Conservation (phyloP, 2,797 vertebrate genomes). For the Cirrhinus mrigala region DNA sequence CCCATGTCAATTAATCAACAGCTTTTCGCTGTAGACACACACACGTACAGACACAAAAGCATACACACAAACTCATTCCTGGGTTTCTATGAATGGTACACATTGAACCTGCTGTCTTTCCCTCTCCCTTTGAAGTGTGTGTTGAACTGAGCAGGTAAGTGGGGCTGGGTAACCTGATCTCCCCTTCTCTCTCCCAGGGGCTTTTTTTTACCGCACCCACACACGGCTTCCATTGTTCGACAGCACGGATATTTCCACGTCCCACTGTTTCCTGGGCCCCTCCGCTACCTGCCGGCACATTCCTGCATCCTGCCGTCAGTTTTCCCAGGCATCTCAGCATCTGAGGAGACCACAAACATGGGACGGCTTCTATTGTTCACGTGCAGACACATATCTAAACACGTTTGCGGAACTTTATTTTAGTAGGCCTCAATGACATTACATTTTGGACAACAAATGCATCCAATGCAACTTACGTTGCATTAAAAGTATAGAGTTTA, state of each 20-base stretch:
- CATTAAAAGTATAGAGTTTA: neutral
- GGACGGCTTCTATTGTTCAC: constrained; percentile 31
- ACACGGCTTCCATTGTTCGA: constrained; percentile 58
- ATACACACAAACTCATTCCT: constrained; percentile 27
- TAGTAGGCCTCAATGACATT: neutral
- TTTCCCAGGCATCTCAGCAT: constrained; percentile 44
- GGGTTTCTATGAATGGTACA: constrained; percentile 44
- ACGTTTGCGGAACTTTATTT: neutral
- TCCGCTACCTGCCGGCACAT: constrained; percentile 56
- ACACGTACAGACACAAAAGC: constrained; percentile 34
- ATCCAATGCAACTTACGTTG: neutral
- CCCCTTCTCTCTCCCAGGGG: constrained; percentile 32
- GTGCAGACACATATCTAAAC: constrained; percentile 25
- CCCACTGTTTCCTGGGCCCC: constrained; percentile 52
- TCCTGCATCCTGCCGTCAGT: constrained; percentile 53
- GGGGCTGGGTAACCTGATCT: constrained; percentile 50
- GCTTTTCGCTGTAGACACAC: constrained; percentile 13
- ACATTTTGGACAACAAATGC: neutral
- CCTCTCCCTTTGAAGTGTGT: constrained; percentile 33
- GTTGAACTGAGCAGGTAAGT: constrained; percentile 54
- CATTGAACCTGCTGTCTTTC: constrained; percentile 43
- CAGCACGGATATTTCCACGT: constrained; percentile 48
- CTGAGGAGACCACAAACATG: constrained; percentile 46
- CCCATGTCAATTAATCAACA: constrained; percentile 42
- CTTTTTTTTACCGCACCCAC: constrained; percentile 52